A percentile compares a stretch with the other conserved stretches of the same genome.
phyloP scores from a whole-genome alignment of 2,888 invertebrate genomes.

The Trichogramma dendrolimi region DNA sequence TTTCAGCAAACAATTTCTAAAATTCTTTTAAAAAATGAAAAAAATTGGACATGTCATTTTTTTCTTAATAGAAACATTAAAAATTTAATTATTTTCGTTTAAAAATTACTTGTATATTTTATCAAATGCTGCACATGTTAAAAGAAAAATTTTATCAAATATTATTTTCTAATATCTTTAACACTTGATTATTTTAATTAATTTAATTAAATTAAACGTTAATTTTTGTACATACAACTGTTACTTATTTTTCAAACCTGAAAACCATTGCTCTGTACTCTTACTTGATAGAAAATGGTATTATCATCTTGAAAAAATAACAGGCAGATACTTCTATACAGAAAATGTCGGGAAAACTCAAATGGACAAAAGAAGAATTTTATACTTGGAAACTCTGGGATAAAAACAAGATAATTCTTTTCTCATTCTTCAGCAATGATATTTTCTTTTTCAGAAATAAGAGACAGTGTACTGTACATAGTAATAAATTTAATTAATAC shows the following conservation, averaged over 20 bases:
- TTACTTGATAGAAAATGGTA: no score
- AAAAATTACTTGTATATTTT: slow-evolving; percentile 9
- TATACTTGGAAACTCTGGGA: neutral
- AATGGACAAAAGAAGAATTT: no score
- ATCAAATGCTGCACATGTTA: slow-evolving; percentile 7
- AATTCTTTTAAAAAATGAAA: neutral
- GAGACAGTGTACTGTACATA: slow-evolving; percentile 20
- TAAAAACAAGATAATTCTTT: slow-evolving; percentile 25
- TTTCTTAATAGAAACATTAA: neutral
- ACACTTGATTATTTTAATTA: slow-evolving; percentile 17
- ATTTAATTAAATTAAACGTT: neutral
- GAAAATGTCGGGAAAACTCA: no score
- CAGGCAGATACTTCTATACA: no score
- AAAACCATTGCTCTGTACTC: no score
- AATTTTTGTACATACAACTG: no score
- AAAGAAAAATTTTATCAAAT: slow-evolving; percentile 21
- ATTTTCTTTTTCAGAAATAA: neutral
- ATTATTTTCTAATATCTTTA: slow-evolving; percentile 20
- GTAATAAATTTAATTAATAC: slow-evolving; percentile 23
- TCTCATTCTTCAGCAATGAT: slow-evolving; percentile 8
- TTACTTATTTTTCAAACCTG: no score
- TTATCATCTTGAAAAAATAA: no score
- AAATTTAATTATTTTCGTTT: slow-evolving; percentile 10
- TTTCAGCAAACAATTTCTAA: slow-evolving; percentile 3
- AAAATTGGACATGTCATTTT: neutral